phyloP scores from a whole-genome alignment of 1,140 invertebrate species.

The Phymastichus coffea region DNA sequence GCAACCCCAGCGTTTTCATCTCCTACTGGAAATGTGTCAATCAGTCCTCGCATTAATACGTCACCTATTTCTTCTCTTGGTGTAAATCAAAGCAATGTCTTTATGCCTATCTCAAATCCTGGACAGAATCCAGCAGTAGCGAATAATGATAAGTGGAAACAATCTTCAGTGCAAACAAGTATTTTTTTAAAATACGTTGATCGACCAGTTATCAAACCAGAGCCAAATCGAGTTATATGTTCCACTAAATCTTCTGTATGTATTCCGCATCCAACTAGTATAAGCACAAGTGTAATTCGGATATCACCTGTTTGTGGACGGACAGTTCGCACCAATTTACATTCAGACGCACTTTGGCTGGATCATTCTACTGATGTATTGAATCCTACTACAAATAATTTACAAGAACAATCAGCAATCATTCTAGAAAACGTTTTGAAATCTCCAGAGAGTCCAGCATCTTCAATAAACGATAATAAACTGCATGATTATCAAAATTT shows the following conservation, averaged over 20 bases:
- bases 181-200: constrained; percentile 54
- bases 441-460: neutral
- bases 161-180: constrained; percentile 55
- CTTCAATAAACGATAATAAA: too few relatives aligned
- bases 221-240: constrained; percentile 51
- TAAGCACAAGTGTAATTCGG: constrained; percentile 76
- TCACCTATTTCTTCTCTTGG: constrained; percentile 64
- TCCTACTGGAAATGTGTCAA: constrained; percentile 67
- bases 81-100: constrained; percentile 72
- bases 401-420: constrained; percentile 45
- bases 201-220: constrained; percentile 65
- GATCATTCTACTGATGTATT: constrained; percentile 50
- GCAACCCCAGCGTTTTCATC: constrained; percentile 85
- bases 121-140: constrained; percentile 53
- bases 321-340: constrained; percentile 38
- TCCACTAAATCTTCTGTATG: constrained; percentile 47
- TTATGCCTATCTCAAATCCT: constrained; percentile 80
- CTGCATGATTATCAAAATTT: neutral
- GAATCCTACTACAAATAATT: constrained; percentile 42
- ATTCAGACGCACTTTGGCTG: constrained; percentile 45
- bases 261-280: constrained; percentile 47
- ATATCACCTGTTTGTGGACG: constrained; percentile 66
- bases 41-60: constrained; percentile 66
- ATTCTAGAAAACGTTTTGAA: constrained; percentile 48
- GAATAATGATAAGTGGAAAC: constrained; percentile 53